Percentiles rank a stretch among this genome's conserved stretches.
These are phyloP conservation scores for Cephus rjabovi DNA, from an alignment of 2,888 invertebrate genomes.

Conservation along the genomic window DNA sequence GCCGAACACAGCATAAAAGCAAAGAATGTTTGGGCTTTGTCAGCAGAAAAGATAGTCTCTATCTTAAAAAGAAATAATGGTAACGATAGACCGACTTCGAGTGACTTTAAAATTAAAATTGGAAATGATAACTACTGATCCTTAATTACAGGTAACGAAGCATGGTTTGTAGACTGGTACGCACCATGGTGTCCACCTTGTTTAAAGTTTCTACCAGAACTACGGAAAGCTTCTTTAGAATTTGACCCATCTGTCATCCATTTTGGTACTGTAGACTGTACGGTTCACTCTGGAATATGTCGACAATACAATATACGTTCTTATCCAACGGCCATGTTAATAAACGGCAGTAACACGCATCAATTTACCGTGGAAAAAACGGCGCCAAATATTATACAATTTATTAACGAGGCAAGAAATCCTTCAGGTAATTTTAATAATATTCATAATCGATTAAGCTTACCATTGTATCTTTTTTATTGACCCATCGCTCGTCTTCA, in stretches of 20 bases:
- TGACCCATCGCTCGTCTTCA: constrained; percentile 43
- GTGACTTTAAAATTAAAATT: background rate
- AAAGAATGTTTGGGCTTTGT: constrained; percentile 73
- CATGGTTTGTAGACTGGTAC: constrained; percentile 81
- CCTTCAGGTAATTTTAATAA: constrained; percentile 65
- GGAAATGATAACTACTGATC: background rate
- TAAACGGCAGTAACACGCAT: constrained; percentile 71
- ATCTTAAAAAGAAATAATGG: constrained; percentile 64
- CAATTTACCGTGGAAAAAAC: constrained; percentile 73
- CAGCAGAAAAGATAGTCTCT: constrained; percentile 72
- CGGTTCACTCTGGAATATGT: constrained; percentile 72
- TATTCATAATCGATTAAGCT: constrained; percentile 11
- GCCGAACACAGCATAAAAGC: constrained; percentile 72
- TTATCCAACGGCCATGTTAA: constrained; percentile 79
- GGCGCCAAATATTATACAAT: constrained; percentile 73
- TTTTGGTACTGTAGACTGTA: constrained; percentile 79
- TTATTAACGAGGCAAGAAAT: constrained; percentile 71
- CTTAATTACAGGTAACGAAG: constrained; percentile 38
- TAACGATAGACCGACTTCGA: constrained; percentile 13
- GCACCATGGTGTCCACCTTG: constrained; percentile 86
- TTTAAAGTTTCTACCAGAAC: constrained; percentile 75
- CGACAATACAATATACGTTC: constrained; percentile 72
- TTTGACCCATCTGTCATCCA: constrained; percentile 67
- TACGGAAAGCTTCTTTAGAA: constrained; percentile 73
- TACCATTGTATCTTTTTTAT: background rate